phyloP scores from a whole-genome alignment of 2,797 vertebrate species.

The Siniperca undulata region DNA sequence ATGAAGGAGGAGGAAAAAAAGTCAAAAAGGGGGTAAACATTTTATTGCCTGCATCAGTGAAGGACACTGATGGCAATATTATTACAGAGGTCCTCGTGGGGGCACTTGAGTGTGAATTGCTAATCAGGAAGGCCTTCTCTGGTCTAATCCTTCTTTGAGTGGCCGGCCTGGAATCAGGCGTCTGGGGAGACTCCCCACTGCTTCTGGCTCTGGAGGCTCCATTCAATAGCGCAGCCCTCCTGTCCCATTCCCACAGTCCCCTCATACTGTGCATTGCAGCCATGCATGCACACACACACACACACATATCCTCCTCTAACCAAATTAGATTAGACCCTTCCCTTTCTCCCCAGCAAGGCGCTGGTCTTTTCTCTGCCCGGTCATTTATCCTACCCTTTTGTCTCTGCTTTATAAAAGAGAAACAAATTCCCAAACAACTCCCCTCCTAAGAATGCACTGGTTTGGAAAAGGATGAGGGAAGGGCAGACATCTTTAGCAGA shows the following conservation, averaged over 20 bases:
- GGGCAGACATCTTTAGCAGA: constrained; percentile 75
- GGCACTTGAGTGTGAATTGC: constrained; percentile 96
- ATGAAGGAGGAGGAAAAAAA: constrained; percentile 19
- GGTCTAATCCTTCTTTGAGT: constrained; percentile 98
- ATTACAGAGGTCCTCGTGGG: constrained; percentile 91
- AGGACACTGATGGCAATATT: constrained; percentile 90
- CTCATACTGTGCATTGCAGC: constrained; percentile 86
- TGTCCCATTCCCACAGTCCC: constrained; percentile 98
- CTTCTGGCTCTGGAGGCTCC: constrained; percentile 93
- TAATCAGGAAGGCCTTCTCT: constrained; percentile 94
- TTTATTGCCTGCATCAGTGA: constrained; percentile 66
- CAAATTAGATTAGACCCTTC: constrained; percentile 99
- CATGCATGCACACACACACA: constrained; percentile 78
- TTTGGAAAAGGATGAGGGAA: constrained; percentile 71
- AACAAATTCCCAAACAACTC: constrained; percentile 84
- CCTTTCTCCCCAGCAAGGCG: constrained; percentile 88
- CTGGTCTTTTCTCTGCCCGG: constrained; percentile 96
- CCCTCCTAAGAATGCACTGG: constrained; percentile 62
- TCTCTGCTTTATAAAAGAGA: constrained; percentile 83
- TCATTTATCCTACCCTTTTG: constrained; percentile 85
- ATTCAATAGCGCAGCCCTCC: constrained; percentile 92
- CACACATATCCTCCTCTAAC: constrained; percentile 91
- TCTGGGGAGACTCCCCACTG: constrained; percentile 96
- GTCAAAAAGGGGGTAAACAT: constrained; percentile 67
- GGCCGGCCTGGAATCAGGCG: constrained; percentile 91